Evolutionary conservation across 2,113 vertebrate species (phyloP).

Genomic region (Reinhardtius hippoglossoides): DNA sequence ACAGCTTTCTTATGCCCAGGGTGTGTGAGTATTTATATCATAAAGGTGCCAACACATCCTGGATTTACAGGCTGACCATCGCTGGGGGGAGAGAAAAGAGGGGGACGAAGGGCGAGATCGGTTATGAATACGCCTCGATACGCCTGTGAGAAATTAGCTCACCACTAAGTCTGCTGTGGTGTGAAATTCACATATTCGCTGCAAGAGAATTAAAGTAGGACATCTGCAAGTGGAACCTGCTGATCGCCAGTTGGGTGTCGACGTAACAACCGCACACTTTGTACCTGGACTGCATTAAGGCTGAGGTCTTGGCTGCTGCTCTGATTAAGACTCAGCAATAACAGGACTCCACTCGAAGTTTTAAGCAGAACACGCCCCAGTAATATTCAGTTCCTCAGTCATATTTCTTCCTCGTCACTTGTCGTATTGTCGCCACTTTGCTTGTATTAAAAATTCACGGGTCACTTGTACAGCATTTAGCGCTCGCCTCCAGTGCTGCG

Average conservation of each 20-base stretch:
- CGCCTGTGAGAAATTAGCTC: conserved; percentile 63
- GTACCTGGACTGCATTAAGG: conserved; percentile 13
- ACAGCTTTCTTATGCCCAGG: conserved; percentile 86
- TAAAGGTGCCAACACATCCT: conserved; percentile 83
- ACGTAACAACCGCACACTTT: conserved; percentile 4
- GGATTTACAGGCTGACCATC: conserved; percentile 77
- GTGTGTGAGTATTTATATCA: conserved; percentile 85
- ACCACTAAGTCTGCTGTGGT: conserved; percentile 45
- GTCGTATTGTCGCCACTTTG: conserved; percentile 76
- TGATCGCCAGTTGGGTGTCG: conserved; percentile 17
- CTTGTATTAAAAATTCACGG: conserved; percentile 79
- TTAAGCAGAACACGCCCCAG: conserved; percentile 21
- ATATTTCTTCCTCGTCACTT: conserved; percentile 63
- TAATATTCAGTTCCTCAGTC: conserved; percentile 37
- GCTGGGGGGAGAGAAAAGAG: conserved; percentile 58
- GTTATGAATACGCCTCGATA: conserved; percentile 58
- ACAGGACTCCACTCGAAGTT: conserved; percentile 10
- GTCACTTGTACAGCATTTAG: conserved; percentile 81
- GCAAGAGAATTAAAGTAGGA: conserved; percentile 29
- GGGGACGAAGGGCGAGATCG: conserved; percentile 28
- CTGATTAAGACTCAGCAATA: conserved; percentile 13
- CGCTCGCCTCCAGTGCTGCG: conserved; percentile 68
- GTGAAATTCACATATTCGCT: conserved; percentile 53
- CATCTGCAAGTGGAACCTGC: conserved; percentile 34
- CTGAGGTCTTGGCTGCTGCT: neutral